phyloP scores from a whole-genome alignment of 53 echinoderm and acorn worm species.

The Echinometra lucunter region DNA sequence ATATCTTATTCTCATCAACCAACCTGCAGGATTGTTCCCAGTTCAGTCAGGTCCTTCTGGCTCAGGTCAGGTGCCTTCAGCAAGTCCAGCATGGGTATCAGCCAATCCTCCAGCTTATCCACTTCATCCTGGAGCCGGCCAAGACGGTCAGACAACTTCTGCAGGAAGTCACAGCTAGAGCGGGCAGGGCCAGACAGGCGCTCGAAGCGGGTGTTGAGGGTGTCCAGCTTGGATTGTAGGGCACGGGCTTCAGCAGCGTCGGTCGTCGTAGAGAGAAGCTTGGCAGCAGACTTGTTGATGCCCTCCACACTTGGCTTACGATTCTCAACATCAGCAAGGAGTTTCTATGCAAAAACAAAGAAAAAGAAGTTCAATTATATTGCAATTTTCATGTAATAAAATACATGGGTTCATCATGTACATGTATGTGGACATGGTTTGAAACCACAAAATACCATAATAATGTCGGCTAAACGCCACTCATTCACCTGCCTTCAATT shows the following conservation, averaged over 20 bases:
- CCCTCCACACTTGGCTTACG: constrained; percentile 87
- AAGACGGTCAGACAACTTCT: constrained; percentile 84
- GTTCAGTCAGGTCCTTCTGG: constrained; percentile 88
- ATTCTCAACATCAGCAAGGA: constrained; percentile 83
- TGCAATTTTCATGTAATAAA: background rate
- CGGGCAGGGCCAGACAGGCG: constrained; percentile 76
- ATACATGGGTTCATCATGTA: too few species aligned
- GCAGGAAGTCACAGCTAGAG: constrained; percentile 83
- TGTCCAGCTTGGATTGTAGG: constrained; percentile 87
- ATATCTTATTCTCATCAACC: background rate
- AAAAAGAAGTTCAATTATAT: background rate
- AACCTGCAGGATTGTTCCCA: constrained; percentile 88
- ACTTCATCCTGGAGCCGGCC: constrained; percentile 88
- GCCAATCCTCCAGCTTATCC: constrained; percentile 94
- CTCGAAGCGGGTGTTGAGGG: constrained; percentile 88
- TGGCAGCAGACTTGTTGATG: constrained; percentile 90
- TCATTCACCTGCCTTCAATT: too few species aligned
- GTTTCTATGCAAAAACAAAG: constrained; percentile 76
- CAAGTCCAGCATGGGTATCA: constrained; percentile 87
- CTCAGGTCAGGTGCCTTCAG: constrained; percentile 88
- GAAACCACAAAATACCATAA: too few species aligned
- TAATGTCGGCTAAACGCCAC: too few species aligned
- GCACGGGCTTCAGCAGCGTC: constrained; percentile 85
- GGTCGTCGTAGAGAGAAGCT: constrained; percentile 87
- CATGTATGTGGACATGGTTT: too few species aligned